Evolutionary conservation across 2,797 vertebrate genomes (phyloP), one percentile per base, ranked within the genome.

Genomic region (Pipistrellus nathusii): DNA sequence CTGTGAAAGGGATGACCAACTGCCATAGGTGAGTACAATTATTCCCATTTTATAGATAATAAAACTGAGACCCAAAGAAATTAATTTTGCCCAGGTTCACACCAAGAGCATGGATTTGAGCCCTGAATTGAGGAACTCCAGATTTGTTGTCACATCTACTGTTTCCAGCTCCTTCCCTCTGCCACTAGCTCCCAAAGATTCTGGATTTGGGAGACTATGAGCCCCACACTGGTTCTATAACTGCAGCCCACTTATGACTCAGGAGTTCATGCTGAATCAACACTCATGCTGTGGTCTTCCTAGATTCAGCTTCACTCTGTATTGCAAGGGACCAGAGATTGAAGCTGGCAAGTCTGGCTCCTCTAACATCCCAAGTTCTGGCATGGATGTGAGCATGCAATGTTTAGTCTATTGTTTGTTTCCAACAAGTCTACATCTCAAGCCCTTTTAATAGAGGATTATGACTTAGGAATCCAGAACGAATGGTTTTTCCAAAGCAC

Each of bases 361-460:
- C 92, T 46, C 4, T 38, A 30, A 75, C 18, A 86, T 78, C 93
- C 32, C 0, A 0, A 32, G 66, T 86, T 92, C n/a, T 87, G 89
- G 87, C 30, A 8, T 27, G 46, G 66, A 62, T 73, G 64, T 93
- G 87, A 94, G 2, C 88, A 59, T 78, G 35, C 76, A 85, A 27
- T 48, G 94, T 95, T 92, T 95, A 96, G 84, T 93, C 83, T 78
- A 38, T 55, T 93, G 18, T 96, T 94, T 27, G 48, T 78, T 96
- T 94, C 95, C 85, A 96, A 88, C 23, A 71, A 44, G 38, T 88
- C 81, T 81, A 62, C 64, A 85, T 97, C 96, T 92, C 32, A 95
- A 86, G 76, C 46, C 35, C 46, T 59, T 93, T 81, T 81, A 27
- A 57, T 72, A 2, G n/a, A 93, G 76, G 27, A 30, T 87, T 88